Evolutionary conservation across 2,113 vertebrate genomes (phyloP), one percentile per base, ranked within the genome.

Genomic region (Taurulus bubalis): DNA sequence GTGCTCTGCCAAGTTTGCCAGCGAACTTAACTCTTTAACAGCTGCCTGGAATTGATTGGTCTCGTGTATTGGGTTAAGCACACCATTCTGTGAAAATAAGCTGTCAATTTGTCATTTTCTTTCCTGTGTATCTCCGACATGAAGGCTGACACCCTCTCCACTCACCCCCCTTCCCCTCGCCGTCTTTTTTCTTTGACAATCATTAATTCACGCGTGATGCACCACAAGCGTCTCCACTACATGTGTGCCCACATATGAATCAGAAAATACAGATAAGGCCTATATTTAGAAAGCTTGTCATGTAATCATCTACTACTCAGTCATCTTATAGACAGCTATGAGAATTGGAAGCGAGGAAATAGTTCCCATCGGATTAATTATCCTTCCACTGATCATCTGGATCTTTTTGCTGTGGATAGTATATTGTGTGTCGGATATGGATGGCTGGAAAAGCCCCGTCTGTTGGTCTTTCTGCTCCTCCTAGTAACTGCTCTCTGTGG

Each of bases 361-460:
- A 15, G 59, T 75, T 90, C 90, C 82, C 86, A 64, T 28, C 78
- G 86, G 77, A 89, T 80, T 91, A 90, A 91, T 93, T 93, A 91
- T 80, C 83, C 74, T 45, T 74, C 42, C 75, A 70, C 85, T 89
- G 75, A 89, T 91, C 85, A 87, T 85, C 56, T 89, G 84, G 75
- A 76, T 87, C 66, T 80, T 66, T 75, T 70, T 77, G 26, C 74
- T 59, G 62, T 59, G 65, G 63, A 60, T 70, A 22, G 38, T 76
- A 75, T 85, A 71, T 65, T 66, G 8, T 12, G 26, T 85, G 86
- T 83, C 78, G 49, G 63, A 80, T 74, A 82, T 82, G 88, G 88
- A 82, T 79, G 62, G 60, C 59, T 89, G 66, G 36, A 84, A 66
- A 59, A 75, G 18, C 51, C 53, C 28, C 42, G 62, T 77, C 45